These are phyloP conservation scores for Trematomus loennbergii DNA, from an alignment of 2,113 vertebrate species.

Conservation along the genomic window DNA sequence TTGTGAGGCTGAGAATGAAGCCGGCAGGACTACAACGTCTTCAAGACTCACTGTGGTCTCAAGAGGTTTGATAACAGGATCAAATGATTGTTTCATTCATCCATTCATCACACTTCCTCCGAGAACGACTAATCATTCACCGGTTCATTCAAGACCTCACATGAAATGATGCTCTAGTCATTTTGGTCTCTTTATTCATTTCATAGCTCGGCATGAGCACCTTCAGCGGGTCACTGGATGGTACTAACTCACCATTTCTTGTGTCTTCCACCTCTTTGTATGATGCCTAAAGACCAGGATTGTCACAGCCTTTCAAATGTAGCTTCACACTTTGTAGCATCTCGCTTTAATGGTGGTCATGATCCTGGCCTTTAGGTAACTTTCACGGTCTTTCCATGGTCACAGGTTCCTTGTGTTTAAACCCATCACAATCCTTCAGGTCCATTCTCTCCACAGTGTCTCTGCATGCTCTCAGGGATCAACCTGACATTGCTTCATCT, in stretches of 20 bases:
- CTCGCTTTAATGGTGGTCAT: no score
- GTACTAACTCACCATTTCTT: slow-evolving; percentile 69
- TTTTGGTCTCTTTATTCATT: slow-evolving; percentile 51
- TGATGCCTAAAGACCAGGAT: slow-evolving; percentile 45
- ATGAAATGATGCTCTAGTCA: slow-evolving; percentile 1
- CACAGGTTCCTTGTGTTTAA: slow-evolving; percentile 49
- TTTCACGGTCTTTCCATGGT: slow-evolving; percentile 50
- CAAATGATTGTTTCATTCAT: slow-evolving; percentile 63
- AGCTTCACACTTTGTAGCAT: no score
- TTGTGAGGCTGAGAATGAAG: slow-evolving; percentile 94
- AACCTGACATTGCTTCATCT: slow-evolving; percentile 46
- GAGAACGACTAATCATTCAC: slow-evolving; percentile 63
- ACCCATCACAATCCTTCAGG: slow-evolving; percentile 52
- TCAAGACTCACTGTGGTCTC: slow-evolving; percentile 93
- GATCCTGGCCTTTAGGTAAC: slow-evolving; percentile 52
- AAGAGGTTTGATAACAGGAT: slow-evolving; percentile 92
- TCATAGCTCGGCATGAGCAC: slow-evolving; percentile 66
- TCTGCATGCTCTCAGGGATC: slow-evolving; percentile 81
- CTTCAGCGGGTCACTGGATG: slow-evolving; percentile 37
- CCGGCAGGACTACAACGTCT: slow-evolving; percentile 88
- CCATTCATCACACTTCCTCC: slow-evolving; percentile 47
- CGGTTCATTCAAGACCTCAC: slow-evolving; percentile 35
- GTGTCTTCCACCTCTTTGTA: slow-evolving; percentile 48
- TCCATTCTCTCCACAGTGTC: slow-evolving; percentile 57
- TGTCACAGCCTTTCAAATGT: slow-evolving; percentile 6